Evolutionary conservation across 2,113 vertebrate species (phyloP).

Genomic region (Triplophysa siluroides): DNA sequence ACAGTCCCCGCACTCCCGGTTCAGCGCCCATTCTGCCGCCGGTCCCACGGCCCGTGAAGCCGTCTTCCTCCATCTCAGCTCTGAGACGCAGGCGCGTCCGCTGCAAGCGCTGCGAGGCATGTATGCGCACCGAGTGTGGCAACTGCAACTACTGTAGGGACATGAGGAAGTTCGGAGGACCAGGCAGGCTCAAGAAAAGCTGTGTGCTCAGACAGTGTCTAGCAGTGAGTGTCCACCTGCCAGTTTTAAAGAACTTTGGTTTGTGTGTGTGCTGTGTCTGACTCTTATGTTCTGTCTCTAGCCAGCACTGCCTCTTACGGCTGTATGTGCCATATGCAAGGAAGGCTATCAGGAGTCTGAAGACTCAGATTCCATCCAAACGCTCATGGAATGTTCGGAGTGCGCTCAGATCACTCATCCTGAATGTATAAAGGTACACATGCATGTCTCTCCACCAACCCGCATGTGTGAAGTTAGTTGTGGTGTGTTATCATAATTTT

Average conservation of each 20-base stretch:
- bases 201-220: conserved; percentile 91
- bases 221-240: conserved; percentile 75
- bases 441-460: not conserved
- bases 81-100: conserved; percentile 86
- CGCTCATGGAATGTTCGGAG: conserved; percentile 97
- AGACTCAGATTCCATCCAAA: conserved; percentile 82
- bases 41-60: conserved; percentile 68
- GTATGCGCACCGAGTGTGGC: conserved; percentile 89
- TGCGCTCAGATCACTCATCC: conserved; percentile 93
- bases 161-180: conserved; percentile 95
- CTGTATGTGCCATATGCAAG: conserved; percentile 89
- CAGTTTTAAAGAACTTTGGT: not conserved
- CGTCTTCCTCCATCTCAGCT: conserved; percentile 82
- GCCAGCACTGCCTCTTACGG: conserved; percentile 93
- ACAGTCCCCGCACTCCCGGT: conserved; percentile 66
- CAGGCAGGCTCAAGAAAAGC: conserved; percentile 93
- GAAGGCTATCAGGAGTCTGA: conserved; percentile 86
- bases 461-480: not conserved
- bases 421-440: conserved; percentile 87
- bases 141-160: conserved; percentile 91
- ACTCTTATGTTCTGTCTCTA: conserved; percentile 59
- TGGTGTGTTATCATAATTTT: not conserved
- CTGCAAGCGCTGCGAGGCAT: conserved; percentile 91
- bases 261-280: conserved; percentile 1
- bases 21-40: conserved; percentile 73